phyloP scores from a whole-genome alignment of 2,113 vertebrate species.

The Microcebus lehilahytsara region DNA sequence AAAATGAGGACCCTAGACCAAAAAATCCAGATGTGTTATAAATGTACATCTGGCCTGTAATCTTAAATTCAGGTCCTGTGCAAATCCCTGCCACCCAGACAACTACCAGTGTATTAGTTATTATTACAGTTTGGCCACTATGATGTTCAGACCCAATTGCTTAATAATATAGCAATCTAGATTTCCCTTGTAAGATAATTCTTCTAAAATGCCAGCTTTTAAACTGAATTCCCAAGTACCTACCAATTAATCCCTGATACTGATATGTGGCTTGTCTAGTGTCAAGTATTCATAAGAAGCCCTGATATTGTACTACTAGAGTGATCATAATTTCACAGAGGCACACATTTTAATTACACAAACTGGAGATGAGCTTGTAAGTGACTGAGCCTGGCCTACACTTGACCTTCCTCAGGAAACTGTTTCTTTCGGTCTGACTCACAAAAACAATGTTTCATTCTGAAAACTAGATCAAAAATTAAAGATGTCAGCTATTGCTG shows the following conservation, averaged over 20 bases:
- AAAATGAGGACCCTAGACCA: neutral
- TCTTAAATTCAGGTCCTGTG: slow-evolving; percentile 9
- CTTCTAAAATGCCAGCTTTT: slow-evolving; percentile 23
- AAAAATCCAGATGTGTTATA: neutral
- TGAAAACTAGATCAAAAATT: slow-evolving; percentile 7
- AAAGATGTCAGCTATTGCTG: neutral
- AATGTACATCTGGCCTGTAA: neutral
- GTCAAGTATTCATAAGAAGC: neutral
- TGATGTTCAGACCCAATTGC: neutral
- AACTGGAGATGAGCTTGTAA: neutral
- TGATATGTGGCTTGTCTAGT: neutral
- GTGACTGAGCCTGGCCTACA: neutral
- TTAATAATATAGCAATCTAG: neutral
- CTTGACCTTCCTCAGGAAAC: neutral
- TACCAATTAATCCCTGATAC: neutral
- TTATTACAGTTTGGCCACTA: slow-evolving; percentile 1
- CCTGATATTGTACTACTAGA: neutral
- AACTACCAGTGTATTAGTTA: neutral
- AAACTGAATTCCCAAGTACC: neutral
- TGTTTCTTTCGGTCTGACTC: neutral
- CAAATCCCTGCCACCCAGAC: neutral
- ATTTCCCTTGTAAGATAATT: neutral
- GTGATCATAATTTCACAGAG: neutral
- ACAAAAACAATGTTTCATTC: slow-evolving; percentile 29
- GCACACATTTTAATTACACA: neutral